Conservation (phyloP, 2,797 vertebrate species). For the Epinephelus malabaricus region DNA sequence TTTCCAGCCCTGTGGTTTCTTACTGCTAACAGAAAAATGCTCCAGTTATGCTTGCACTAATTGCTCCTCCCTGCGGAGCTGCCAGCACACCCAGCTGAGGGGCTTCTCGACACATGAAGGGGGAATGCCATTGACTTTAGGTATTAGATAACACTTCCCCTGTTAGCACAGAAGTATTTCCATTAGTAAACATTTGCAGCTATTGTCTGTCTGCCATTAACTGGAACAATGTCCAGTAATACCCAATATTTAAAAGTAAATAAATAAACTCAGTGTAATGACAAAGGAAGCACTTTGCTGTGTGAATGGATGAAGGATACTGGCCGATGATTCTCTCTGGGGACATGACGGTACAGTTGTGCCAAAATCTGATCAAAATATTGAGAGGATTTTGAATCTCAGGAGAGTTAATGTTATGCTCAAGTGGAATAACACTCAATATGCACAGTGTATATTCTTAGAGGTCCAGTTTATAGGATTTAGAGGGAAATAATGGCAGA, state of each 20-base stretch:
- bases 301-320: conserved; percentile 31
- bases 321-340: conserved; percentile 19
- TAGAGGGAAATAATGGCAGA: neutral
- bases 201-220: conserved; percentile 11
- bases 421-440: neutral
- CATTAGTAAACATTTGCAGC: conserved; percentile 47
- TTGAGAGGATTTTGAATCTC: conserved; percentile 7
- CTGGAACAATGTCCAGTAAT: conserved; percentile 4
- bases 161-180: conserved; percentile 47
- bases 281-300: conserved; percentile 52
- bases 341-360: conserved; percentile 10
- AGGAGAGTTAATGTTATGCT: conserved; percentile 6
- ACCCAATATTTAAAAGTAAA: neutral
- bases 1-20: conserved; percentile 9
- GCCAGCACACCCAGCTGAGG: conserved; percentile 45
- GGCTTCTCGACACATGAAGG: conserved; percentile 48
- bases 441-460: neutral
- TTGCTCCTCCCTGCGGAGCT: conserved; percentile 54
- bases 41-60: conserved; percentile 46
- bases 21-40: conserved; percentile 29
- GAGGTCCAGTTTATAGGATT: neutral
- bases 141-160: conserved; percentile 30
- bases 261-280: neutral
- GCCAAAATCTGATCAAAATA: conserved; percentile 51
- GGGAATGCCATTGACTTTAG: conserved; percentile 31